Evolutionary conservation across 2,113 vertebrate species (phyloP).

Genomic region (Alligator mississippiensis): DNA sequence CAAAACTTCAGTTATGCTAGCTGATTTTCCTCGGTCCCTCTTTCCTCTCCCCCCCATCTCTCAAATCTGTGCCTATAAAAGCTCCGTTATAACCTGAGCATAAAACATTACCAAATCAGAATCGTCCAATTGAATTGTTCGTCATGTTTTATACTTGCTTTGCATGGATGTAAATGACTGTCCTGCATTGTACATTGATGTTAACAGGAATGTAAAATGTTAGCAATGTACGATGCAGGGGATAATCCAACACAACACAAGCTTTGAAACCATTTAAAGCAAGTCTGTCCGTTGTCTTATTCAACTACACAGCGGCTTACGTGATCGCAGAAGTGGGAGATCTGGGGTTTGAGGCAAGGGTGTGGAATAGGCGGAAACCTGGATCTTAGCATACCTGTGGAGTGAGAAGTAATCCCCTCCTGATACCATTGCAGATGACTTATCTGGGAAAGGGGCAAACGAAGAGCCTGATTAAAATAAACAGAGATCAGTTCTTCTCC

Average conservation of each 20-base stretch:
- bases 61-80: neutral
- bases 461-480: neutral
- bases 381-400: neutral
- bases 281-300: slow-evolving; percentile 10
- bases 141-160: neutral
- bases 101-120: neutral
- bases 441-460: neutral
- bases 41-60: neutral
- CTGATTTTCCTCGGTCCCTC: neutral
- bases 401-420: neutral
- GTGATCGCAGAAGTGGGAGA: too few species aligned
- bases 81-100: neutral
- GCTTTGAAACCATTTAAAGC: neutral
- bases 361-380: too few species aligned
- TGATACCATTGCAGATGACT: neutral
- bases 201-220: too few species aligned
- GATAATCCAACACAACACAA: neutral
- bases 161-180: neutral
- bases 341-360: neutral
- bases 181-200: neutral
- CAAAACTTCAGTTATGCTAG: accelerated
- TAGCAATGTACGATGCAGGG: neutral
- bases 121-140: neutral
- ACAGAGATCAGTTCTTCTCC: neutral
- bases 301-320: too few species aligned